Base-by-base conservation (phyloP, 2,797 vertebrate genomes). In the Hippopotamyrus pictus region DNA sequence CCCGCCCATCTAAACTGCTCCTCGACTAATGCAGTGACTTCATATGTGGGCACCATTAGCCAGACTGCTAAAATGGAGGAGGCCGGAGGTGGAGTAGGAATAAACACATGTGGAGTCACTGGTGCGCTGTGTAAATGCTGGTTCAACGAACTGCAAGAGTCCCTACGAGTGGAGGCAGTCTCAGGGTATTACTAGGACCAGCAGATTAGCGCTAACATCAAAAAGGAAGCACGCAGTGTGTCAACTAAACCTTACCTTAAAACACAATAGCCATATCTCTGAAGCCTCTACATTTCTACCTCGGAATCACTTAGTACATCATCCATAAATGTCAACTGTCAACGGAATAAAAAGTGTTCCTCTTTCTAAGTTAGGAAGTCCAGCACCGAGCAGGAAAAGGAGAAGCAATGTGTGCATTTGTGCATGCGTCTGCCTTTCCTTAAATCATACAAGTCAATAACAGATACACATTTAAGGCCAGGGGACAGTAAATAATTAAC, bases 401-500 rank as follows among this genome's bases (percentile, higher is more conserved):
- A 79, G 82, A 85, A 85, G 22, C 82, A 17, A 4, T 29, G 82
- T 85, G 82, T 84, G 41, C 17, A 14, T 76, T 37, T 76, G 73
- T 79, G 73, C 17, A 44, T n/a, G 73, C 37, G 1, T 79, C 37
- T 44, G 73, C 73, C 73, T 57, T 9, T 84, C 62, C 53, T 85
- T 29, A 82, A 59, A 62, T 48, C 53, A 57, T 12, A 12, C 79
- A 9, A 57, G 79, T 79, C 46, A 33, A 51, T 73, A 50, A 29
- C 54, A 86, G 19, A 14, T 11, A 51, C 3, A 6, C 46, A 84
- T 41, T 59, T 8, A 9, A 12, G 7, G 14, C 25, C 7, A 33
- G 12, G 22, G 82, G 25, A 41, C 50, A 25, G 79, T 82, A 33
- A 90, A 90, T 91, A n/a, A 92, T 90, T 90, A 91, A 90, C 89